phyloP scores from a whole-genome alignment of 2,888 invertebrate genomes.

The Sphecodes monilicornis region DNA sequence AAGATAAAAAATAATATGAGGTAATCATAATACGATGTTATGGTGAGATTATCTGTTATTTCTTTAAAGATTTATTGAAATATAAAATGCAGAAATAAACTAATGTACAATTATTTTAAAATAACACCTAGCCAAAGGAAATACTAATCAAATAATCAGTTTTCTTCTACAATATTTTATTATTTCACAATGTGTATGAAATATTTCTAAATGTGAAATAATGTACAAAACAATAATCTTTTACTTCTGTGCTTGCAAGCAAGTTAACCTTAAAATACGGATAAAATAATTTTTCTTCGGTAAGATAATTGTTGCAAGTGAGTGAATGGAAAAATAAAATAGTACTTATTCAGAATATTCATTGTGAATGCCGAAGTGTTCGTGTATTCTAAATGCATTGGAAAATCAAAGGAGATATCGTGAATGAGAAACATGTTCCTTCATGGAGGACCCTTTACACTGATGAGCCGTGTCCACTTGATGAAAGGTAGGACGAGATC shows the following conservation, averaged over 20 bases:
- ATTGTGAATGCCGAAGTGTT: not conserved
- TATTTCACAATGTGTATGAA: not conserved
- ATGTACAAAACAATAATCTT: not conserved
- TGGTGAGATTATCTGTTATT: too few species aligned
- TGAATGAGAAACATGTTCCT: conserved; percentile 6
- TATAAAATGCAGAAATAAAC: not conserved
- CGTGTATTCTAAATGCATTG: not conserved
- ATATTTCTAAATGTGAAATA: too few species aligned
- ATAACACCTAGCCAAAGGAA: not conserved
- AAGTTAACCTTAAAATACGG: too few species aligned
- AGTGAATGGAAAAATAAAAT: not conserved
- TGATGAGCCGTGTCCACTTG: conserved; percentile 29
- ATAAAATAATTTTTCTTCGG: not conserved
- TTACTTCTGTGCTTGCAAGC: not conserved
- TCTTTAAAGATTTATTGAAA: too few species aligned
- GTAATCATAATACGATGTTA: too few species aligned
- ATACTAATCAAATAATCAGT: not conserved
- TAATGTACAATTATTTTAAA: not conserved
- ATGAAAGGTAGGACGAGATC: conserved; percentile 35
- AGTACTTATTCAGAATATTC: not conserved
- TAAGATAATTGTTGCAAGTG: not conserved
- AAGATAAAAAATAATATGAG: not conserved
- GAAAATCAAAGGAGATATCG: conserved; percentile 19
- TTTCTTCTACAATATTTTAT: not conserved
- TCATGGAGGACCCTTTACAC: conserved; percentile 8